These are phyloP conservation scores for Clunio marinus DNA, from an alignment of 2,888 invertebrate genomes.

Conservation along the genomic window DNA sequence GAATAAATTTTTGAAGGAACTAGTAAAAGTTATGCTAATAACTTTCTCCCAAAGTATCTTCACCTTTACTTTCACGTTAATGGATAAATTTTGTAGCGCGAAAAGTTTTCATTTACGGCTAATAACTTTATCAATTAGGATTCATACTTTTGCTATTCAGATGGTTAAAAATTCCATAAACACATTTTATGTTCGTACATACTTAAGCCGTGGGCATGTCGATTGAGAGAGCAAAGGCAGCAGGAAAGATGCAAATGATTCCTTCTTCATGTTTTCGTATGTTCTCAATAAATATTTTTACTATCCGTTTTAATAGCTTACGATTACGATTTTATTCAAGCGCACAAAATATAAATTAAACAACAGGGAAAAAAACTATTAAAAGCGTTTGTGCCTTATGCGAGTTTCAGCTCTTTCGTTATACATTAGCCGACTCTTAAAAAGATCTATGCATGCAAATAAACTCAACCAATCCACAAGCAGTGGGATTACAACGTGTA, in stretches of 20 bases:
- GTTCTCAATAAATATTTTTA: slow-evolving; percentile 25
- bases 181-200: neutral
- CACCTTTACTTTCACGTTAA: neutral
- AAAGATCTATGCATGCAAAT: neutral
- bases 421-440: neutral
- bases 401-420: slow-evolving; percentile 6
- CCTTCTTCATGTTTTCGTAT: neutral
- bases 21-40: neutral
- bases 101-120: slow-evolving; percentile 9
- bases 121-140: slow-evolving; percentile 23
- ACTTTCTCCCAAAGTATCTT: neutral
- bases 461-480: neutral
- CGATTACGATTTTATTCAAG: slow-evolving; percentile 10
- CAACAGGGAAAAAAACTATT: neutral
- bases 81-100: neutral
- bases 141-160: neutral
- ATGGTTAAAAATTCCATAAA: too few relatives aligned
- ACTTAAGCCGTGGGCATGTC: too few relatives aligned
- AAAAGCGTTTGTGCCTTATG: neutral
- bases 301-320: neutral
- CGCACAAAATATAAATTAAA: slow-evolving; percentile 20
- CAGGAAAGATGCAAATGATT: slow-evolving; percentile 10
- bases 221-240: too few relatives aligned
- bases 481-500: neutral
- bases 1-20: neutral